phyloP scores from a whole-genome alignment of 1,140 invertebrate genomes.

The Scylla paramamosain region DNA sequence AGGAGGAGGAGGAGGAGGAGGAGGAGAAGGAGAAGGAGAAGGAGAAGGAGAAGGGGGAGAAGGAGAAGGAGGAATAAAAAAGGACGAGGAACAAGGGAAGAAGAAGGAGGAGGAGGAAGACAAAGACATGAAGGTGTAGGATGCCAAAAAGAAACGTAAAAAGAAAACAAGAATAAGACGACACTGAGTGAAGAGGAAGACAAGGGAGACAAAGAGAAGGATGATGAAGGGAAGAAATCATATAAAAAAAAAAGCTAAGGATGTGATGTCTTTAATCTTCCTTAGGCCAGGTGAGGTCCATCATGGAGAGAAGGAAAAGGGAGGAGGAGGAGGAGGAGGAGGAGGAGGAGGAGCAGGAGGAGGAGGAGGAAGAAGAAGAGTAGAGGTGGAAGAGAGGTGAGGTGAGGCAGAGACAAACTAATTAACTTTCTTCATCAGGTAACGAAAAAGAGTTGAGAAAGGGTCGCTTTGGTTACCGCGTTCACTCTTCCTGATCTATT shows the following conservation, averaged over 20 bases:
- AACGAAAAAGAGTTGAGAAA: no score
- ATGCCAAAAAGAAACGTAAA: not conserved
- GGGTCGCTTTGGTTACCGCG: no score
- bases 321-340: not conserved
- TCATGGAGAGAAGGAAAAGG: no score
- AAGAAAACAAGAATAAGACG: not conserved
- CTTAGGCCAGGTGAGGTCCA: not conserved
- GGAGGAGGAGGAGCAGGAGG: not conserved
- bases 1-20: not conserved
- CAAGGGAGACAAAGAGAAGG: slow-evolving; percentile 1
- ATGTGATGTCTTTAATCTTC: not conserved
- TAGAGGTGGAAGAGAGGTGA: not conserved
- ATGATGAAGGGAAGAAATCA: slow-evolving; percentile 24
- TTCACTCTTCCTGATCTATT: no score
- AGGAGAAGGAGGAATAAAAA: not conserved
- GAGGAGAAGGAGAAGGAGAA: not conserved
- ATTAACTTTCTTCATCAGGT: no score
- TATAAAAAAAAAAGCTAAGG: not conserved
- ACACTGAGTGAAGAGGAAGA: slow-evolving; percentile 14
- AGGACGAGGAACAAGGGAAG: not conserved
- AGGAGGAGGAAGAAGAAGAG: not conserved
- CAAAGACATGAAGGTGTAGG: not conserved
- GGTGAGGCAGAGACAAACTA: not conserved
- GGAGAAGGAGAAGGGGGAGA: not conserved
- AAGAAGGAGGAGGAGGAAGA: not conserved